phyloP scores from a whole-genome alignment of 2,113 vertebrate species.

The Ophthalmolycus amberensis region DNA sequence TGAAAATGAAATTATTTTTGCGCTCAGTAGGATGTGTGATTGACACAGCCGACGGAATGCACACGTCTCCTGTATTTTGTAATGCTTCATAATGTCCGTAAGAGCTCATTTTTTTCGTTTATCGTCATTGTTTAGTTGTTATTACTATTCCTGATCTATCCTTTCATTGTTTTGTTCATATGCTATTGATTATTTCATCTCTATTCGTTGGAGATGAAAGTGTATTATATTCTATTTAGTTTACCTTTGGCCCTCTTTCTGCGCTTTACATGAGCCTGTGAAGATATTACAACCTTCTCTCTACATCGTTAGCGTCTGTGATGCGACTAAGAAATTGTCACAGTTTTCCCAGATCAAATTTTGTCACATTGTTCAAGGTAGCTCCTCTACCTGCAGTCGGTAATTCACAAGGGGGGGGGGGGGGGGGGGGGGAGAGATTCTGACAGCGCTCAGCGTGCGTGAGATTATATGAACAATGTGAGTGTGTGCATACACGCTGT shows the following conservation, averaged over 20 bases:
- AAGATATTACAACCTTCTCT: neutral
- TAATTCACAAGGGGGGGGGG: neutral
- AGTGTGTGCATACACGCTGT: slow-evolving; percentile 13
- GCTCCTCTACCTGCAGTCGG: slow-evolving; percentile 8
- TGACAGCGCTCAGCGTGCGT: slow-evolving; percentile 13
- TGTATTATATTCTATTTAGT: neutral
- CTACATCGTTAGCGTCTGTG: neutral
- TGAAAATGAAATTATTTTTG: slow-evolving; percentile 59
- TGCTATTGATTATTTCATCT: slow-evolving; percentile 7
- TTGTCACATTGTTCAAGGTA: neutral
- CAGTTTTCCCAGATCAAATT: neutral
- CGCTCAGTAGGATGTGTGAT: slow-evolving; percentile 51
- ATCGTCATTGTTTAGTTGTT: neutral
- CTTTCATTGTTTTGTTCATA: slow-evolving; percentile 6
- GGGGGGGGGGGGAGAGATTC: slow-evolving; percentile 1
- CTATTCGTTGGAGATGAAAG: slow-evolving; percentile 20
- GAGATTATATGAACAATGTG: slow-evolving; percentile 24
- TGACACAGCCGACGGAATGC: slow-evolving; percentile 44
- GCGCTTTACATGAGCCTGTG: neutral
- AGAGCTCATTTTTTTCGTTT: neutral
- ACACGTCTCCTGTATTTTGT: slow-evolving; percentile 18
- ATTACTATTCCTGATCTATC: neutral
- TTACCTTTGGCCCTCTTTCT: neutral
- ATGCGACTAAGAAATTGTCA: slow-evolving; percentile 14
- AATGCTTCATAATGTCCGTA: slow-evolving; percentile 11